Evolutionary conservation across 2,888 invertebrate species (phyloP).

Genomic region (Pollenia griseotomentosa): DNA sequence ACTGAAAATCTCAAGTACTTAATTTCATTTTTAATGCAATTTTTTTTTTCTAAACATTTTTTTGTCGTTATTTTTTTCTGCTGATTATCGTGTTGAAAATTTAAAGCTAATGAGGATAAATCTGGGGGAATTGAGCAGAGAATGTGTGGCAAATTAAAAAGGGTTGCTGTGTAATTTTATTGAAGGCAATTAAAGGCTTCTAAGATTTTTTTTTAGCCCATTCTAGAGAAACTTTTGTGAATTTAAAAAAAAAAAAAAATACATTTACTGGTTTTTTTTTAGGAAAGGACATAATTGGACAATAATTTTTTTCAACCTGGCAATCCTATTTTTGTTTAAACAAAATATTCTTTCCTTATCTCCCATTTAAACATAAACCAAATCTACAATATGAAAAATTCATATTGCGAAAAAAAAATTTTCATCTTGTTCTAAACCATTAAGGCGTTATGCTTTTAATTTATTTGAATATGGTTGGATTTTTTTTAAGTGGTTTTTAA

Average conservation of each 20-base stretch:
- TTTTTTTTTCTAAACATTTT: constrained; percentile 21
- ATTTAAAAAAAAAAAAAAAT: too few relatives aligned
- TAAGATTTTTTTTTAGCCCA: neutral
- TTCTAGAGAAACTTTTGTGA: neutral
- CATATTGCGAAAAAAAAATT: neutral
- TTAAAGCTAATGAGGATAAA: neutral
- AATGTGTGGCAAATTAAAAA: neutral
- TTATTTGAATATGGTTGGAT: constrained; percentile 56
- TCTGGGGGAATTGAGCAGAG: neutral
- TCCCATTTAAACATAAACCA: neutral
- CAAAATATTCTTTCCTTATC: neutral
- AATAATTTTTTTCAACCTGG: too few relatives aligned
- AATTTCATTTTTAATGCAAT: constrained; percentile 43
- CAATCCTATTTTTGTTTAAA: too few relatives aligned
- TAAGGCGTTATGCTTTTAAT: constrained; percentile 58
- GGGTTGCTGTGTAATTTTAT: neutral
- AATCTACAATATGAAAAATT: neutral
- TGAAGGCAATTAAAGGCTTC: constrained; percentile 21
- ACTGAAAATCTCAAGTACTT: constrained; percentile 41
- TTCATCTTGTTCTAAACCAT: constrained; percentile 51
- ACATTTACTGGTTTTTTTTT: too few relatives aligned
- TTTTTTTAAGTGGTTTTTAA: constrained; percentile 76
- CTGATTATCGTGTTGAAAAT: constrained; percentile 37
- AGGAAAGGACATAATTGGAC: too few relatives aligned
- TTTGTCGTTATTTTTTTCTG: constrained; percentile 32